phyloP scores from a whole-genome alignment of 2,888 invertebrate species.

The Troides oblongomaculatus region DNA sequence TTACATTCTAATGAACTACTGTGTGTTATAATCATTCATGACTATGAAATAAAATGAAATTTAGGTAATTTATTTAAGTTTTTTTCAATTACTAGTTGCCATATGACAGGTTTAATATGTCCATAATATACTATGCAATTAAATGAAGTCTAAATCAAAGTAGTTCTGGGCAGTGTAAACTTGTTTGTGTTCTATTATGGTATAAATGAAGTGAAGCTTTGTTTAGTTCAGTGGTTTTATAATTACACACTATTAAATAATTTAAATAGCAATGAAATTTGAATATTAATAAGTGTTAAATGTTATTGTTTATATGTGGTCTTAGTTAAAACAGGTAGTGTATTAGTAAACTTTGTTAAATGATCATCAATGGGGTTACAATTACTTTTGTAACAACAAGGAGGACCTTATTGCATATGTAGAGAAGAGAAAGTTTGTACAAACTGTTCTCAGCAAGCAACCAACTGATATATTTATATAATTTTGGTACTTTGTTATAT shows the following conservation, averaged over 20 bases:
- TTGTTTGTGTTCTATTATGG: constrained; percentile 35
- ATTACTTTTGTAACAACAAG: constrained; percentile 5
- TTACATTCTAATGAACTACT: constrained; percentile 54
- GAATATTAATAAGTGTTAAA: too few species aligned
- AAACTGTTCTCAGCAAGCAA: constrained; percentile 25
- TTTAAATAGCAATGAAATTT: background rate
- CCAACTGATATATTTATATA: too few species aligned
- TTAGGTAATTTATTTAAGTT: constrained; percentile 52
- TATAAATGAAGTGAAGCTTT: constrained; percentile 24
- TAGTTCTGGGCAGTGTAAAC: constrained; percentile 44
- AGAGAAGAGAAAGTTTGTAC: constrained; percentile 45
- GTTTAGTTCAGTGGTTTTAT: constrained; percentile 1
- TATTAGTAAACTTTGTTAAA: background rate
- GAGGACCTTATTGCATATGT: constrained; percentile 25
- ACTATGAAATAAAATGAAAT: constrained; percentile 79
- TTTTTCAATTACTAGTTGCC: constrained; percentile 16
- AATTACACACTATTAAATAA: background rate
- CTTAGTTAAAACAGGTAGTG: background rate
- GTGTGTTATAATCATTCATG: constrained; percentile 53
- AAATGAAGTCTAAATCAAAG: constrained; percentile 24
- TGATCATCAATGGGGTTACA: constrained; percentile 3
- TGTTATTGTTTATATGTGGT: too few species aligned
- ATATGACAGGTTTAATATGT: constrained; percentile 15
- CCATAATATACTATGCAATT: constrained; percentile 28
- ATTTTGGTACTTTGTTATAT: too few species aligned